Conservation (phyloP, 2,113 vertebrate species). For the Sapajus apella region DNA sequence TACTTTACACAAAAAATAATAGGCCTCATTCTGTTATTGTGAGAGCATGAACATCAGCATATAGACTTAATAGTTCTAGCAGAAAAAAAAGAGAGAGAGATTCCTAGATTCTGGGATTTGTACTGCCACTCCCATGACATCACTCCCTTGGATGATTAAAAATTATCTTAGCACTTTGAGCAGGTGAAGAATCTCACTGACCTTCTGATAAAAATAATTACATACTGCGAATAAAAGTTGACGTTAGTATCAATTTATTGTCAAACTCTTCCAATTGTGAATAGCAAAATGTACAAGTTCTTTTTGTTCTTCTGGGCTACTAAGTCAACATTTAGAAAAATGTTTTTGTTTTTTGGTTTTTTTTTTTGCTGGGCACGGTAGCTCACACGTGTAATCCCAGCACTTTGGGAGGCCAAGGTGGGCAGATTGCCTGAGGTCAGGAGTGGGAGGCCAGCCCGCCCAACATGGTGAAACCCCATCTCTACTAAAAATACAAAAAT, state of each 20-base stretch:
- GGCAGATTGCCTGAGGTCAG: too few species aligned
- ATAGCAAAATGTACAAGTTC: neutral
- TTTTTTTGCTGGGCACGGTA: too few species aligned
- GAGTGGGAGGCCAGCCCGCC: too few species aligned
- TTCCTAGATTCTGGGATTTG: neutral
- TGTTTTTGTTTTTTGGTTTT: too few species aligned
- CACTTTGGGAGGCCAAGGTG: too few species aligned
- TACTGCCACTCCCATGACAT: neutral
- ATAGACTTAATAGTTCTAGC: neutral
- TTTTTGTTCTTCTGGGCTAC: neutral
- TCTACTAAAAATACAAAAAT: too few species aligned
- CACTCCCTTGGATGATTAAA: neutral
- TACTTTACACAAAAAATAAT: neutral
- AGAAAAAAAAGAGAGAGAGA: neutral
- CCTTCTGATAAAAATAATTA: neutral
- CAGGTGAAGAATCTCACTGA: neutral
- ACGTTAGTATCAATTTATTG: neutral
- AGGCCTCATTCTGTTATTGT: neutral
- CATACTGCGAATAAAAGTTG: neutral
- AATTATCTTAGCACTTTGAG: neutral
- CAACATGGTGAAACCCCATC: too few species aligned
- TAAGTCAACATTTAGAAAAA: neutral
- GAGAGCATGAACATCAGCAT: neutral
- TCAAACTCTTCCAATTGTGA: neutral
- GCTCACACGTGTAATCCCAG: too few species aligned